A percentile compares a stretch with the other conserved stretches of the same genome.
These are phyloP conservation scores for Machimus rusticus DNA, from an alignment of 2,888 invertebrate species.

Conservation along the genomic window DNA sequence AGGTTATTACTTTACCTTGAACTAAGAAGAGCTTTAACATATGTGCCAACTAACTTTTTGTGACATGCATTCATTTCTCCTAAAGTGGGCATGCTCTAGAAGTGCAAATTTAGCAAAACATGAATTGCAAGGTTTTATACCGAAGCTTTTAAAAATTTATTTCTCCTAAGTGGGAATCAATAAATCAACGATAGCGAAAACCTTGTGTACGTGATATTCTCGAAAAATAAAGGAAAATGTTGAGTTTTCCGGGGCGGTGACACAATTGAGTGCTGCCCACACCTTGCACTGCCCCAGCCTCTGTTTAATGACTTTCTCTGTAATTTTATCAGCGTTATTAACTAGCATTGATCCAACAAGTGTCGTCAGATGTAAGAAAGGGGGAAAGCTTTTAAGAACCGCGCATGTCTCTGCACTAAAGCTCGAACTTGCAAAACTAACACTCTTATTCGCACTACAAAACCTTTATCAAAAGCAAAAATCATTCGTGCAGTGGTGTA, in stretches of 20 bases:
- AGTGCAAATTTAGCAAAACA: neutral
- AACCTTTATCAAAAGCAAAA: neutral
- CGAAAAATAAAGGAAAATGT: neutral
- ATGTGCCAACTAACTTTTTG: neutral
- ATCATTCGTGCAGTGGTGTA: neutral
- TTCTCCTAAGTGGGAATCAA: neutral
- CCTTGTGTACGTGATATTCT: neutral
- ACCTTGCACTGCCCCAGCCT: neutral
- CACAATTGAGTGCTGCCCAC: neutral
- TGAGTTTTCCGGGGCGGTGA: neutral
- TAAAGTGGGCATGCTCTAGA: neutral
- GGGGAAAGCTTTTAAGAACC: neutral
- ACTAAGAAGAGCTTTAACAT: neutral
- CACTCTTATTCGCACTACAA: neutral
- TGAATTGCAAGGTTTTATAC: neutral
- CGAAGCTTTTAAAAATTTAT: neutral
- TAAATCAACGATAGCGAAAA: neutral
- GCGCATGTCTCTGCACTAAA: neutral
- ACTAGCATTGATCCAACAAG: conserved; percentile 50
- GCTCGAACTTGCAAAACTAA: neutral
- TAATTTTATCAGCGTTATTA: neutral
- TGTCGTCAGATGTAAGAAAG: neutral
- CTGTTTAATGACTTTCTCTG: neutral
- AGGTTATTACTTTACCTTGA: neutral
- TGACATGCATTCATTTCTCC: neutral